Percentiles rank a stretch among this genome's conserved stretches.
These are phyloP conservation scores for Limnodromus scolopaceus DNA, from an alignment of 2,797 vertebrate species.

Conservation along the genomic window DNA sequence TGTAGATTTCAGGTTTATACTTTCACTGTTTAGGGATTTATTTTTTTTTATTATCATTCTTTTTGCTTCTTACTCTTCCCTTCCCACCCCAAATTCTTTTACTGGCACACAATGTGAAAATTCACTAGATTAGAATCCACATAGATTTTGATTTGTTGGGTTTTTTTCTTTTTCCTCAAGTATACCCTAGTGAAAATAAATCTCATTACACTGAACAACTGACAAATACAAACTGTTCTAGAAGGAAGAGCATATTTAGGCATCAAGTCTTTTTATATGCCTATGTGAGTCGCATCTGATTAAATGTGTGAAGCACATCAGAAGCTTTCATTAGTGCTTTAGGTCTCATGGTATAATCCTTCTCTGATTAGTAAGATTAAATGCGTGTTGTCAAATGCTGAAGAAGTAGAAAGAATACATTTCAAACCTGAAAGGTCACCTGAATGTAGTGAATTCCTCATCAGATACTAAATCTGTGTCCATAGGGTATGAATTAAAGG, in stretches of 20 bases:
- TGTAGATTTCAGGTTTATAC: neutral
- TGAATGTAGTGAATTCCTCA: neutral
- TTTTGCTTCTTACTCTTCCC: accelerated
- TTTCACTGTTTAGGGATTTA: neutral
- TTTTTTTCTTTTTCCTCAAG: accelerated
- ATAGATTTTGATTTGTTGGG: neutral
- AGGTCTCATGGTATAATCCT: neutral
- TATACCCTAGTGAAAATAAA: neutral
- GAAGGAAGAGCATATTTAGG: neutral
- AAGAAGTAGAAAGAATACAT: neutral
- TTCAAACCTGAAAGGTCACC: neutral
- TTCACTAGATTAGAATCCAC: neutral
- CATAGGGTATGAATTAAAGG: neutral
- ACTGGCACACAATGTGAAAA: neutral
- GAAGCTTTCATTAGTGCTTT: neutral
- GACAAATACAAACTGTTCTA: neutral
- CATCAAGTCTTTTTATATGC: neutral
- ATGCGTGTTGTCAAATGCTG: neutral
- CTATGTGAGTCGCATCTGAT: neutral
- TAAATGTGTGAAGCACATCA: neutral
- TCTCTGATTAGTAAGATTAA: conserved; percentile 5
- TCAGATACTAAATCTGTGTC: neutral
- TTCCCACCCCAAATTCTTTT: neutral
- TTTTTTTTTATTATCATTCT: neutral
- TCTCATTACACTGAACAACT: neutral